These are phyloP conservation scores for Proterorhinus semilunaris DNA, from an alignment of 2,113 vertebrate species.

Conservation along the genomic window DNA sequence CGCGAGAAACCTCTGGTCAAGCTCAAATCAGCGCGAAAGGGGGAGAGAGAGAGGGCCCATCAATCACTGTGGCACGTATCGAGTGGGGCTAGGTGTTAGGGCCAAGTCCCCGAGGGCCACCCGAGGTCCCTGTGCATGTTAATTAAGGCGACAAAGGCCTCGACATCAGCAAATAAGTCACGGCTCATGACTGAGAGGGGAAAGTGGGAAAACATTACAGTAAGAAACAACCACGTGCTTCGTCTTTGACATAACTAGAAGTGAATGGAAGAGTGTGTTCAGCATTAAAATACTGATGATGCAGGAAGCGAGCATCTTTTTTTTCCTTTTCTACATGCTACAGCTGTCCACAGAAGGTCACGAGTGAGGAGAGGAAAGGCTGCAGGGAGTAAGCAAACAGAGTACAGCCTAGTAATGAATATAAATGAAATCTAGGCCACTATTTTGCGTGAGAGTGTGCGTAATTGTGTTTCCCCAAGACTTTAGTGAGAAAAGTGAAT, in stretches of 20 bases:
- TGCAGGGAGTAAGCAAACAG: slow-evolving; percentile 46
- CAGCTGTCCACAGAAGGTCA: slow-evolving; percentile 64
- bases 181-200: neutral
- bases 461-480: slow-evolving; percentile 3
- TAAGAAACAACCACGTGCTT: slow-evolving; percentile 1
- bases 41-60: slow-evolving; percentile 48
- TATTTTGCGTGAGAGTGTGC: slow-evolving; percentile 10
- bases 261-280: slow-evolving; percentile 39
- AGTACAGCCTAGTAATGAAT: slow-evolving; percentile 51
- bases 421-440: slow-evolving; percentile 45
- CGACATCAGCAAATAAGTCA: slow-evolving; percentile 50
- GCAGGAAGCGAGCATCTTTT: slow-evolving; percentile 26
- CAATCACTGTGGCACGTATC: slow-evolving; percentile 68
- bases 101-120: slow-evolving; percentile 47
- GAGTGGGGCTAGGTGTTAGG: slow-evolving; percentile 58
- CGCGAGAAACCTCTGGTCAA: slow-evolving; percentile 29
- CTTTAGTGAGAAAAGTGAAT: slow-evolving; percentile 13
- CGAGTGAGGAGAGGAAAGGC: slow-evolving; percentile 21
- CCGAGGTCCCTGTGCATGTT: slow-evolving; percentile 55
- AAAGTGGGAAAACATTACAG: neutral
- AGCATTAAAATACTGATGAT: slow-evolving; percentile 57
- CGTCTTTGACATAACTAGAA: slow-evolving; percentile 40
- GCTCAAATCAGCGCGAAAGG: slow-evolving; percentile 35
- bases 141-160: slow-evolving; percentile 49
- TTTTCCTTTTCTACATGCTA: slow-evolving; percentile 40